Conservation (phyloP, 1,140 invertebrate species). For the Aleiodes sp. region DNA sequence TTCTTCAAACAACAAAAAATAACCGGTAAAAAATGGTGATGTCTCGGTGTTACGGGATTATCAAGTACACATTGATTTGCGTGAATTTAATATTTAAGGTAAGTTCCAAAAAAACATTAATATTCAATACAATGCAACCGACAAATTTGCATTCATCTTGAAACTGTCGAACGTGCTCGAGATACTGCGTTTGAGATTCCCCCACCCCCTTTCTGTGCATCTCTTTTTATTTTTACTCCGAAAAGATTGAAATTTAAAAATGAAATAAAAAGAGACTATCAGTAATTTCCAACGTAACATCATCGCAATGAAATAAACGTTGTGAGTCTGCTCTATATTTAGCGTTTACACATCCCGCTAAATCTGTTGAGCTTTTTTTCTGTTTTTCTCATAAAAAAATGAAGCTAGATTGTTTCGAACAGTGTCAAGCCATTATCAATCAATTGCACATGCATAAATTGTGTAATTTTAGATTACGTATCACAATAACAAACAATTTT, state of each 20-base stretch:
- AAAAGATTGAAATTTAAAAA: no score
- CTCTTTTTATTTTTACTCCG: neutral
- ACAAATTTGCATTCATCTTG: neutral
- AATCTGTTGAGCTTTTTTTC: neutral
- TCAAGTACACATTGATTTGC: conserved; percentile 76
- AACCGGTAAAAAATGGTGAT: conserved; percentile 67
- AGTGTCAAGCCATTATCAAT: conserved; percentile 3
- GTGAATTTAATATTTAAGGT: conserved; percentile 80
- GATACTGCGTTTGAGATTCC: neutral
- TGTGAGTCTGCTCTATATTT: neutral
- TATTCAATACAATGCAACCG: neutral
- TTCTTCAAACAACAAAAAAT: neutral
- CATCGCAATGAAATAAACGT: neutral
- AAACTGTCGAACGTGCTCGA: neutral
- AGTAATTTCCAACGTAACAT: neutral
- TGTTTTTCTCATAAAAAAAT: neutral
- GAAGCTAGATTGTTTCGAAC: neutral
- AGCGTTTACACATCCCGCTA: neutral
- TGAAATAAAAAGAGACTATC: neutral
- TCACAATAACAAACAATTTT: neutral
- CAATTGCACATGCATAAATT: neutral
- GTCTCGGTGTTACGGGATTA: conserved; percentile 73
- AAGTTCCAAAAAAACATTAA: conserved; percentile 52
- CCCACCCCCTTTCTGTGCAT: no score
- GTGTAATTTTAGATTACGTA: neutral